These are phyloP conservation scores for Tetrao urogallus DNA, from an alignment of 2,113 vertebrate genomes.

Conservation along the genomic window DNA sequence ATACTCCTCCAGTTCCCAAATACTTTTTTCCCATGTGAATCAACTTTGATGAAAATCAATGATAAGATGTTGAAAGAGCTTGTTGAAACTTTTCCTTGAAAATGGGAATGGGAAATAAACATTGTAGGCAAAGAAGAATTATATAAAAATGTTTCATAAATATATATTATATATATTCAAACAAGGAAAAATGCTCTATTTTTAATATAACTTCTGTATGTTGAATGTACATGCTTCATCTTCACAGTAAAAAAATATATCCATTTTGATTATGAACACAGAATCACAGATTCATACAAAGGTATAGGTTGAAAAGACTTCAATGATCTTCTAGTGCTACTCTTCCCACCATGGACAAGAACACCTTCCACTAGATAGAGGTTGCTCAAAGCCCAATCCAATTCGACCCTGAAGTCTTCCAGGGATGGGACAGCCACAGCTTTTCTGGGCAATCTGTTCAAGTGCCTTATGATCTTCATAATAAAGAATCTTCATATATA, in stretches of 20 bases:
- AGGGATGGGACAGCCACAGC: too few relatives aligned
- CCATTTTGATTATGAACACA: background rate
- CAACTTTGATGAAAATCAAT: background rate
- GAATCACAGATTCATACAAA: too few relatives aligned
- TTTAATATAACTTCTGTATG: background rate
- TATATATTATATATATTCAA: accelerated
- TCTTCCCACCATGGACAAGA: too few relatives aligned
- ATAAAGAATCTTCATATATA: too few relatives aligned
- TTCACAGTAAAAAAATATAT: background rate
- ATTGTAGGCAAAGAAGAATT: background rate
- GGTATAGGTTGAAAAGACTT: too few relatives aligned
- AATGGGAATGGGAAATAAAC: background rate
- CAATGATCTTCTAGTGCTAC: too few relatives aligned
- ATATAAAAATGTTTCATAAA: background rate
- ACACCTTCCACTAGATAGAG: too few relatives aligned
- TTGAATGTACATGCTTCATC: background rate
- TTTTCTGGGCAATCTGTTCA: too few relatives aligned
- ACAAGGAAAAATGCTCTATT: background rate
- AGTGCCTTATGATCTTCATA: too few relatives aligned
- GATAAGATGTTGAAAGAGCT: background rate
- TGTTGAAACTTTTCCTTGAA: background rate
- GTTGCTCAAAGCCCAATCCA: too few relatives aligned
- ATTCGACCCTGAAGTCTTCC: too few relatives aligned
- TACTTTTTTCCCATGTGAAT: background rate
- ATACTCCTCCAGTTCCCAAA: background rate